Evolutionary conservation across 2,888 invertebrate genomes (phyloP), one percentile per base, ranked within the genome.

Genomic region (Aphidoletes aphidimyza): DNA sequence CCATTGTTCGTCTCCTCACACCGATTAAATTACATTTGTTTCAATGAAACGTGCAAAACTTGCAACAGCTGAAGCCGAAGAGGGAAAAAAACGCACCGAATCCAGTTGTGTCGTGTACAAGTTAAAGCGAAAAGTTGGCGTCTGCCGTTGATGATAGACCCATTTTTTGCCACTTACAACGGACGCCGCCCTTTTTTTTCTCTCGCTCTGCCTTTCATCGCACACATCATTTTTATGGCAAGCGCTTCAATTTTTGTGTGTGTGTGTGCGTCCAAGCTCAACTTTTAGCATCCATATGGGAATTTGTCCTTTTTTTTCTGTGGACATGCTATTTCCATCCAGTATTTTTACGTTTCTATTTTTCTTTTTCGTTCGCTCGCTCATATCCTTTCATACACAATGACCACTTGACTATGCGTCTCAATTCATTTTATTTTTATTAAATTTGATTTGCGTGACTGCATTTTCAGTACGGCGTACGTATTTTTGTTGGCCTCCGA

Each of bases 11-110:
- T n/a, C n/a, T n/a, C n/a, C n/a, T n/a, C n/a, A n/a, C n/a, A 14
- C 69, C 69, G 69, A 69, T 69, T 69, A 69, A 69, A 69, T 69
- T 69, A 34, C 69, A 30, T 69, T 69, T 69, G 34, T 42, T 42
- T 42, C 8, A 69, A 69, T 69, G 69, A 69, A 69, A 69, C 69
- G 69, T 69, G 34, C 69, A 26, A 54, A 69, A 69, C 69, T 69
- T 30, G 69, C 30, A 30, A 69, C 69, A 30, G 39, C 5, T 11
- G 11, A 39, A 39, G 39, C 11, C 39, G 11, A 39, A 39, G 39
- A 47, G 17, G 3, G 47, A 17, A 19, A 47, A 17, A 47, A 17
- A 47, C 42, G 42, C 14, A n/a, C n/a, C n/a, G n/a, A 9, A 14
- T 6, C 14, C 42, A 14, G 42, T 42, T 42, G 42, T 14, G 14